Base-by-base conservation (phyloP, 2,888 invertebrate genomes). In the Thymelicus acteon region DNA sequence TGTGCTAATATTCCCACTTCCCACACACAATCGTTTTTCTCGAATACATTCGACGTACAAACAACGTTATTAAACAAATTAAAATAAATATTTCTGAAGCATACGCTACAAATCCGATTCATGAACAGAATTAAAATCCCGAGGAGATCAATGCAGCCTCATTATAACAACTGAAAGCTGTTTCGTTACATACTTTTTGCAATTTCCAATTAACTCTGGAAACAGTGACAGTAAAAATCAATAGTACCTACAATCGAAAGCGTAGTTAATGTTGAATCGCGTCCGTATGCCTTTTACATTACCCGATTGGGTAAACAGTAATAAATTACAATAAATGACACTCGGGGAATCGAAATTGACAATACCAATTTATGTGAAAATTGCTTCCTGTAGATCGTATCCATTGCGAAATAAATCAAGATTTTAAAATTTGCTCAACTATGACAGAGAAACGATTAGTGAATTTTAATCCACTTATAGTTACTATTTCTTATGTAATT, bases 291-390 rank as follows among this genome's bases (percentile, higher is more conserved):
- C 54, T 71, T 65, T 65, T 65, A 65, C 71, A 65, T 71, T 71
- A 71, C 71, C 52, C 60, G 74, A 72, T 72, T 75, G 77, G 74
- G 79, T 83, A 86, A 87, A 86, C 85, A 85, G 79, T 76, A 77
- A 87, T 87, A 86, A 90, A 88, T 88, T 83, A 86, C 80, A 72
- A 73, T 79, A 80, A 75, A 76, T 82, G 87, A 85, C 85, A 85
- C 82, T 80, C 80, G 76, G 80, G 80, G 84, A 87, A 85, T 84
- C 80, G 80, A 79, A 85, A 85, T 87, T 87, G 85, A 85, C 85
- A 83, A 84, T 85, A 82, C 76, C 83, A 86, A 87, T 89, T 85
- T 85, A 83, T 82, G 78, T 79, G 82, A 80, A 85, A 87, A 88
- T 84, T 85, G 81, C 78, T 84, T 83, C 76, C 76, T 77, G 76